phyloP scores from a whole-genome alignment of 2,797 vertebrate genomes.

The Schizothorax lantsangensis region DNA sequence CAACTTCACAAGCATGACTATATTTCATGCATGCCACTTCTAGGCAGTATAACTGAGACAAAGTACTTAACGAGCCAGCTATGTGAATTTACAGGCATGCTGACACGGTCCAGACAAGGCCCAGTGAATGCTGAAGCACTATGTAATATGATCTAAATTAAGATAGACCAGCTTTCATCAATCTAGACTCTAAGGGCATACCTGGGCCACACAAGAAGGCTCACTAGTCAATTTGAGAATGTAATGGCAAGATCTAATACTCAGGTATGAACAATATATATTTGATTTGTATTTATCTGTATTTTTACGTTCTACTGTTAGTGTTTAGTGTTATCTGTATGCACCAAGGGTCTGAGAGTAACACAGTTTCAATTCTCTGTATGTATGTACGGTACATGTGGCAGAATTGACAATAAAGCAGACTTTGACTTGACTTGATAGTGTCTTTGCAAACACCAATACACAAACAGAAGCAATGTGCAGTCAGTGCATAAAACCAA shows the following conservation, averaged over 20 bases:
- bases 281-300: too few relatives aligned
- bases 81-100: constrained; percentile 2
- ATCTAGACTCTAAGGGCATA: background rate
- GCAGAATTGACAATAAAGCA: too few relatives aligned
- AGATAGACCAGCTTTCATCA: background rate
- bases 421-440: too few relatives aligned
- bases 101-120: constrained; percentile 26
- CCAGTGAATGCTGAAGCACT: background rate
- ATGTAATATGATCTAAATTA: constrained; percentile 21
- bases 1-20: constrained; percentile 17
- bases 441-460: background rate
- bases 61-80: background rate
- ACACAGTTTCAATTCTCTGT: too few relatives aligned
- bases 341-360: too few relatives aligned
- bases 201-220: constrained; percentile 13
- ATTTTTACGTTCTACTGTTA: too few relatives aligned
- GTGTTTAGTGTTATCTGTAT: too few relatives aligned
- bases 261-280: too few relatives aligned
- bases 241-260: background rate
- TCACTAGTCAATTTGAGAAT: background rate
- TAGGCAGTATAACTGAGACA: background rate
- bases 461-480: background rate
- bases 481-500: background rate
- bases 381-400: too few relatives aligned
- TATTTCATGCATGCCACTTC: constrained; percentile 18